Percentiles rank a stretch among this genome's conserved stretches.
Evolutionary conservation across 1,140 invertebrate genomes (phyloP).

Genomic region (Heterodera schachtii): DNA sequence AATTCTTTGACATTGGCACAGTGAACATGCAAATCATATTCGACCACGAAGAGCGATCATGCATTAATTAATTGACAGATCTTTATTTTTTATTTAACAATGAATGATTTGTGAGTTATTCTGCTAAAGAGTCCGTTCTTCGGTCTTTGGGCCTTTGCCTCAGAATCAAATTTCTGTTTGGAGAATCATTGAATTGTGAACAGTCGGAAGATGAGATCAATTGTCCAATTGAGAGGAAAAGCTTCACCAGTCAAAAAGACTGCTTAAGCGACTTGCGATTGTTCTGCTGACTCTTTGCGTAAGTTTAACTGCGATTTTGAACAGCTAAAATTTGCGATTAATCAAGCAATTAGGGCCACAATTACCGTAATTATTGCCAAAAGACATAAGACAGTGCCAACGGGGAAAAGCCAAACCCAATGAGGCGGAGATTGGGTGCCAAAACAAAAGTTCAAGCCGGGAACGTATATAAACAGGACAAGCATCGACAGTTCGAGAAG

Average conservation of each 20-base stretch:
- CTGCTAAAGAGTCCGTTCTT: too few species aligned
- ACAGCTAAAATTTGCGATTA: not conserved
- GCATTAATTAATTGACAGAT: slow-evolving; percentile 35
- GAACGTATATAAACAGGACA: not conserved
- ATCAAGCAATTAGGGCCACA: not conserved
- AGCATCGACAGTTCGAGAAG: not conserved
- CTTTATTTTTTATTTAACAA: not conserved
- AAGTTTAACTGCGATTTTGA: not conserved
- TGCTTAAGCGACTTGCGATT: not conserved
- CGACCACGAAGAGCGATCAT: slow-evolving; percentile 39
- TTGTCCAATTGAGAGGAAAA: not conserved
- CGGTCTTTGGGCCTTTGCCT: too few species aligned
- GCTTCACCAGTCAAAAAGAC: not conserved
- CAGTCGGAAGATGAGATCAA: not conserved
- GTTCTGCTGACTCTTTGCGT: not conserved
- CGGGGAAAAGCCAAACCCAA: slow-evolving; percentile 4
- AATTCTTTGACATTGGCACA: slow-evolving; percentile 45
- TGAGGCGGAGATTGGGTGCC: not conserved
- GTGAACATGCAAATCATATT: slow-evolving; percentile 51
- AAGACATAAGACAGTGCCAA: not conserved
- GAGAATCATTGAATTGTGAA: not conserved
- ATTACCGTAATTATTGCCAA: not conserved
- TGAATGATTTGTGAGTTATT: too few species aligned
- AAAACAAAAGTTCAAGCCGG: not conserved
- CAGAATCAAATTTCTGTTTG: not conserved